phyloP scores from a whole-genome alignment of 2,113 vertebrate genomes.

The Ursus arctos region DNA sequence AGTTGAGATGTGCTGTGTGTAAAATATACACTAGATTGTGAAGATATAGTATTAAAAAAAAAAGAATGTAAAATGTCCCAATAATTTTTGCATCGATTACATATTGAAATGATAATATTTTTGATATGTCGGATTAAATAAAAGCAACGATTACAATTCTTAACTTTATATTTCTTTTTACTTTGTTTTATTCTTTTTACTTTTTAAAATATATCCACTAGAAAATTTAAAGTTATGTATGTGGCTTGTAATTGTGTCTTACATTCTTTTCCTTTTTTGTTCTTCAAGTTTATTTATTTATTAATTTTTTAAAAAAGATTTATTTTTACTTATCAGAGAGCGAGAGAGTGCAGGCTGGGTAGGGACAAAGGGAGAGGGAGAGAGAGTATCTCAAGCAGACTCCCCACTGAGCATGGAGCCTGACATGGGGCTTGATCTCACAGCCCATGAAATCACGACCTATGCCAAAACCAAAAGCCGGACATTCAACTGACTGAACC shows the following conservation, averaged over 20 bases:
- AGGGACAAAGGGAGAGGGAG: background rate
- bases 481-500: background rate
- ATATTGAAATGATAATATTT: constrained; percentile 47
- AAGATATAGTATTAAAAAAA: background rate
- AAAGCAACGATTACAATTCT: background rate
- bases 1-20: background rate
- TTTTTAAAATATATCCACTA: constrained; percentile 21
- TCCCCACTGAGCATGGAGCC: background rate
- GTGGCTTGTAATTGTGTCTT: constrained; percentile 12
- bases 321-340: background rate
- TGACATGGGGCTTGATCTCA: background rate
- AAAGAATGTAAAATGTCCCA: background rate
- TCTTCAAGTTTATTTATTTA: background rate
- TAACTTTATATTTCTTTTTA: background rate
- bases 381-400: background rate
- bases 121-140: background rate
- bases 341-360: background rate
- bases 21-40: background rate
- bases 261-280: background rate
- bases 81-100: constrained; percentile 19
- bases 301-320: background rate
- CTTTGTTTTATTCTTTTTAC: background rate
- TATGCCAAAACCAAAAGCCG: background rate
- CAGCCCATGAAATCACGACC: background rate
- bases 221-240: constrained; percentile 40